A percentile compares a stretch with the other conserved stretches of the same genome.
Evolutionary conservation across 1,140 invertebrate genomes (phyloP).

Genomic region (Elymnias hypermnestra): DNA sequence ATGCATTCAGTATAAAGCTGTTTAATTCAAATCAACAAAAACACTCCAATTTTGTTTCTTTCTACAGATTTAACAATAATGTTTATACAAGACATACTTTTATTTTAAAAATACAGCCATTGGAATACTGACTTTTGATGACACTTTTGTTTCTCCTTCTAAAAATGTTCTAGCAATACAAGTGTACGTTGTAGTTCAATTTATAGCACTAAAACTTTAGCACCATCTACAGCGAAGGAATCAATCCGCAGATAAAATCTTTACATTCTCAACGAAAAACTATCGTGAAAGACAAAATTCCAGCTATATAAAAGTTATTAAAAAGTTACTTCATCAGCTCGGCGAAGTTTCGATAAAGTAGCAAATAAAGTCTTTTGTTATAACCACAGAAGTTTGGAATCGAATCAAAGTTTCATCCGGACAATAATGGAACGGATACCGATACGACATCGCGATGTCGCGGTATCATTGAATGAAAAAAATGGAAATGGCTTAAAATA

Average conservation of each 20-base stretch:
- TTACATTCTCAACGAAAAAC: not conserved
- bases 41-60: too few species aligned
- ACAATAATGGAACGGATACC: conserved; percentile 68
- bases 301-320: conserved; percentile 25
- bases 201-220: not conserved
- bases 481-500: not conserved
- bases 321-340: conserved; percentile 33
- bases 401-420: conserved; percentile 70
- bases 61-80: too few species aligned
- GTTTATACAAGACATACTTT: too few species aligned
- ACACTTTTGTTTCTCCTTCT: too few species aligned
- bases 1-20: too few species aligned
- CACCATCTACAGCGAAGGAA: not conserved
- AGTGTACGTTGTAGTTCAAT: too few species aligned
- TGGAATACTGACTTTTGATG: too few species aligned
- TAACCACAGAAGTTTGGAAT: conserved; percentile 57
- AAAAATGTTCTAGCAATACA: too few species aligned
- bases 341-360: conserved; percentile 43
- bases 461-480: not conserved
- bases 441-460: conserved; percentile 35
- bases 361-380: conserved; percentile 56
- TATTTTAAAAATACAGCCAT: too few species aligned
- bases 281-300: not conserved
- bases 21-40: too few species aligned
- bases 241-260: not conserved